phyloP scores from a whole-genome alignment of 2,797 vertebrate species.

The Kryptopterus vitreolus region DNA sequence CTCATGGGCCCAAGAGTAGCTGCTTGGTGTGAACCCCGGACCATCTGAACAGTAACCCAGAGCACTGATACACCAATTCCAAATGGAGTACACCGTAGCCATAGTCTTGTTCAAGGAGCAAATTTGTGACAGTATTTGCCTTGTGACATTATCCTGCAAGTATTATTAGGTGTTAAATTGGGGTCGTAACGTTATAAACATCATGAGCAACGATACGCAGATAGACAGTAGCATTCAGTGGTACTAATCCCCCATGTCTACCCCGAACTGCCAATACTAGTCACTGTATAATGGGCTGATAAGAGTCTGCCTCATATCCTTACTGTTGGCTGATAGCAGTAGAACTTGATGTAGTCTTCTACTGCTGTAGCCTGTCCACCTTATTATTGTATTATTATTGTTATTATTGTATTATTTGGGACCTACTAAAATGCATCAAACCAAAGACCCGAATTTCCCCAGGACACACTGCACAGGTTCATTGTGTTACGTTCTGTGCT shows the following conservation, averaged over 20 bases:
- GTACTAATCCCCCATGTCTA: background rate
- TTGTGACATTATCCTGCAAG: background rate
- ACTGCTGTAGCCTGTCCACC: background rate
- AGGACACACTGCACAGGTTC: background rate
- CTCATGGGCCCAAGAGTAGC: no score
- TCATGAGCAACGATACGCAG: background rate
- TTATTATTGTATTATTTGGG: no score
- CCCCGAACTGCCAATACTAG: background rate
- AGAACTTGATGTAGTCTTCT: background rate
- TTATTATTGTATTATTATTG: no score
- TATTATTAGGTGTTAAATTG: background rate
- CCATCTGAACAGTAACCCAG: no score
- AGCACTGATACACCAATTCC: background rate
- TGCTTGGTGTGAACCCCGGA: no score
- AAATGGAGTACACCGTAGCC: background rate
- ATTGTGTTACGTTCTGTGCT: background rate
- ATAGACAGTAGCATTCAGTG: background rate
- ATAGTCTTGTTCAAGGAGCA: background rate
- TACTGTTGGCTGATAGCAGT: background rate
- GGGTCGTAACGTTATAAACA: background rate
- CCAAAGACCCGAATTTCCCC: background rate
- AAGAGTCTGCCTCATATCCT: background rate
- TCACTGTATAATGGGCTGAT: background rate
- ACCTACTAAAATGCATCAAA: background rate
- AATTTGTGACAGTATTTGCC: background rate